Conservation (phyloP, 2,113 vertebrate species). For the Cygnus atratus region DNA sequence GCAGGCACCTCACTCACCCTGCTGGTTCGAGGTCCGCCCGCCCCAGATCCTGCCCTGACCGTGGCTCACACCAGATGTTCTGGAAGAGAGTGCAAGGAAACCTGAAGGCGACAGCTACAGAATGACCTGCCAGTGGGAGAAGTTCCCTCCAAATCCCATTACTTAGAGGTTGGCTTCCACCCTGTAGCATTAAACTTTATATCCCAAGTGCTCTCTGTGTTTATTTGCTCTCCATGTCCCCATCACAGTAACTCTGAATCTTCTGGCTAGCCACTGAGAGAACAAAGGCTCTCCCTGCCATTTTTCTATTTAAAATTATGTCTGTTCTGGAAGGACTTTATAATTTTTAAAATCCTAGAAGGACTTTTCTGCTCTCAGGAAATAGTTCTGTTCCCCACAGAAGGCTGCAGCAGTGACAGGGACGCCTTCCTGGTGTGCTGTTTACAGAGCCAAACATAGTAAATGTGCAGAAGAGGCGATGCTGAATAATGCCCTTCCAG, state of each 20-base stretch:
- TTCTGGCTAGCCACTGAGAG: neutral
- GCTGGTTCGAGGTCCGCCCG: accelerated
- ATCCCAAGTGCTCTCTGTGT: neutral
- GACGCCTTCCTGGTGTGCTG: neutral
- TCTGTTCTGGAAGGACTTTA: neutral
- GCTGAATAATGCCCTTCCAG: neutral
- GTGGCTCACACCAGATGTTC: neutral
- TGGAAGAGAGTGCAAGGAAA: neutral
- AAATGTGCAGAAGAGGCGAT: neutral
- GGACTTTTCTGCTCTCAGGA: neutral
- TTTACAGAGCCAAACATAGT: neutral
- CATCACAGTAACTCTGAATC: neutral
- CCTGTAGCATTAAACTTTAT: neutral
- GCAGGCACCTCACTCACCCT: neutral
- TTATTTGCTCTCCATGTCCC: neutral
- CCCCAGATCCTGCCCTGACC: neutral
- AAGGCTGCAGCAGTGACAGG: neutral
- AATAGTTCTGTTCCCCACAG: neutral
- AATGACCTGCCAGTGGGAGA: neutral
- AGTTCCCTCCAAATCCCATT: neutral
- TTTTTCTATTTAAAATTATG: neutral
- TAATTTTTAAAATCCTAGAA: neutral
- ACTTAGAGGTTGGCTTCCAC: neutral
- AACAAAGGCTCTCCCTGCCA: neutral
- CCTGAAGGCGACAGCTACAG: neutral